Percentiles rank a stretch among this genome's conserved stretches.
Conservation (phyloP, 2,797 vertebrate genomes). For the Sardinella longiceps region DNA sequence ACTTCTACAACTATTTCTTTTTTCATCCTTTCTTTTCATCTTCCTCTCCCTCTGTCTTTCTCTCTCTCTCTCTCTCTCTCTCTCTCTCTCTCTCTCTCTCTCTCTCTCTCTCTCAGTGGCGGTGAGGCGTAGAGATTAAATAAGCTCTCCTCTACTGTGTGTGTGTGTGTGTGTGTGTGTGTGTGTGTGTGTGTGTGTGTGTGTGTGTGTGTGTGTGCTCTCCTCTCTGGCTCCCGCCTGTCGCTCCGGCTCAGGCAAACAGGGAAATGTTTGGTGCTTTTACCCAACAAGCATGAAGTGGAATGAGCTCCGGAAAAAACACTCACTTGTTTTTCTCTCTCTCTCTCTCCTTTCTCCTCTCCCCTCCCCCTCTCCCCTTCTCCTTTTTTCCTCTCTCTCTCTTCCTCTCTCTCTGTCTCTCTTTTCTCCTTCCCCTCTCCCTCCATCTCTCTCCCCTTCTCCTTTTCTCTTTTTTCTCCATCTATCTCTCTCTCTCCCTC, state of each 20-base stretch:
- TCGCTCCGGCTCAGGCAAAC: background rate
- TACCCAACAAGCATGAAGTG: slow-evolving; percentile 11
- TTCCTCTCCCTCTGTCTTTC: background rate
- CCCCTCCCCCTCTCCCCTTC: background rate
- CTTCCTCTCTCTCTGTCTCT: slow-evolving; percentile 3
- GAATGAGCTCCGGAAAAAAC: background rate
- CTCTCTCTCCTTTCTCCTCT: background rate
- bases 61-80: background rate
- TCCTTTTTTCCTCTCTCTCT: no score
- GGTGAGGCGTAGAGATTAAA: background rate
- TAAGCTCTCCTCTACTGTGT: background rate
- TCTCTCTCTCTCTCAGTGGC: background rate
- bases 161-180: no score
- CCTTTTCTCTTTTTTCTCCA: background rate
- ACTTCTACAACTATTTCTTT: background rate
- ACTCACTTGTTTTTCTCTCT: background rate
- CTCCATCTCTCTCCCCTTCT: no score
- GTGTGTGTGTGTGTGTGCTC: no score
- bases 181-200: no score
- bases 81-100: background rate
- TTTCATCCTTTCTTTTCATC: background rate
- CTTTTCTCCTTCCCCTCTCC: background rate
- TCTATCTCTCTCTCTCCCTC: no score
- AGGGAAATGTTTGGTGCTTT: background rate
- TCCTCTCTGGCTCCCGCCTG: background rate